These are phyloP conservation scores for Drosophila conformis DNA, from an alignment of 2,888 invertebrate genomes.

Conservation along the genomic window DNA sequence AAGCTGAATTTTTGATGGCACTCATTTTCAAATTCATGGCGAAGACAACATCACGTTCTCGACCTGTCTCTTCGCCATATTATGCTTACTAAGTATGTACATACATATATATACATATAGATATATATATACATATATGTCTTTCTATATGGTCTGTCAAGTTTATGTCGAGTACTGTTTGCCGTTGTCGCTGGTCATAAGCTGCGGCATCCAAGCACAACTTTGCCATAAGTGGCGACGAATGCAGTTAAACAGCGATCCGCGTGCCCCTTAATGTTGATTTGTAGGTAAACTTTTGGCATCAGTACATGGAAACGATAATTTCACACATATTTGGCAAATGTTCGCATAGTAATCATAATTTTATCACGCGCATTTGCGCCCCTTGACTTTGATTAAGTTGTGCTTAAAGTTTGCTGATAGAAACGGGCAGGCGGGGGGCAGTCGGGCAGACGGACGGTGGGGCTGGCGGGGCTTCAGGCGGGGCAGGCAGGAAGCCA, in stretches of 20 bases:
- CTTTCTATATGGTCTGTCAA: constrained; percentile 14
- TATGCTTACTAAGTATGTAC: constrained; percentile 5
- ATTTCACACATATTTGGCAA: constrained; percentile 69
- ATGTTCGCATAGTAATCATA: constrained; percentile 69
- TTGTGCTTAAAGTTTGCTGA: constrained; percentile 70
- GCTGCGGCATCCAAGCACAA: constrained; percentile 23
- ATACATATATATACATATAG: neutral
- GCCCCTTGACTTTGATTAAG: constrained; percentile 72
- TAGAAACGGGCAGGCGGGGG: neutral
- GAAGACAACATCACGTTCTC: constrained; percentile 43
- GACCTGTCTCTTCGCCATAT: constrained; percentile 11
- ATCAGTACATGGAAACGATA: constrained; percentile 68
- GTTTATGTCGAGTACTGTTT: constrained; percentile 21
- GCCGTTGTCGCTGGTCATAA: constrained; percentile 20
- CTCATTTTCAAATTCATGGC: constrained; percentile 40
- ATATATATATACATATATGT: neutral
- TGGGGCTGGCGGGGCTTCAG: too few relatives aligned
- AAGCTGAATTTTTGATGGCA: constrained; percentile 50
- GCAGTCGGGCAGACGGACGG: constrained; percentile 7
- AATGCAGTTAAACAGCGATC: constrained; percentile 20
- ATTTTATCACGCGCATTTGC: constrained; percentile 70
- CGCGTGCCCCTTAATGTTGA: constrained; percentile 35
- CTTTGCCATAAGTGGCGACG: constrained; percentile 36
- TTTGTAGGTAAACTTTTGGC: constrained; percentile 63
- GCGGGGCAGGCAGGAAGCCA: constrained; percentile 7